Base-by-base conservation (phyloP, 2,113 vertebrate genomes). In the Chaetops frenatus region DNA sequence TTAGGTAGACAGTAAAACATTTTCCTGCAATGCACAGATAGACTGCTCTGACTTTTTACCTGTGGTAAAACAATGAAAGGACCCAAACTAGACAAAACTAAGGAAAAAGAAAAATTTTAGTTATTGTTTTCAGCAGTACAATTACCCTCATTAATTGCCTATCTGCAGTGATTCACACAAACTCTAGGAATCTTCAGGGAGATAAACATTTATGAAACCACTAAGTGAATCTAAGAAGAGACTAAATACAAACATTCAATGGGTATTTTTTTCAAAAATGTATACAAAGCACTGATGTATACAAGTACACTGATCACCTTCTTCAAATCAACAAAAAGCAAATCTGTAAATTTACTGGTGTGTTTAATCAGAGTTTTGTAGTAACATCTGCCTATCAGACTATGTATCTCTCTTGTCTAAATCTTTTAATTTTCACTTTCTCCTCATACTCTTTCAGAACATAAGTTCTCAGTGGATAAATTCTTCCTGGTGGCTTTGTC, bases 41-140 rank as follows among this genome's bases (percentile, higher is more conserved):
- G 36, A 9, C 6, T 82, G 31, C 24, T 92, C 48, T 65, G 70
- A 53, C 20, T 72, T 81, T 81, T 70, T n/a, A 90, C 65, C 36
- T 74, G 58, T 67, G 25, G 42, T 69, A 89, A 66, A 87, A 85
- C n/a, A 91, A 57, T 48, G 40, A 95, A 81, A 86, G 58, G 33
- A 84, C 58, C 42, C 77, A 92, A 94, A 84, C 28, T 40, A 84
- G 33, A 90, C 88, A 71, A 94, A 96, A 40, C 22, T 66, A 70
- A 87, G 78, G 42, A 83, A 65, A 11, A 67, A 90, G 28, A 76
- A 94, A 80, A 92, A 54, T 12, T 15, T n/a, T 84, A 86, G 92
- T 95, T 95, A 64, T 92, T 96, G 79, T 96, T 97, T 96, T 87
- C 87, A 94, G 50, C 62, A 80, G 44, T 74, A 84, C 54, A 74